Conservation (phyloP, 53 echinoderm and acorn worm genomes). For the Arbacia lixula region DNA sequence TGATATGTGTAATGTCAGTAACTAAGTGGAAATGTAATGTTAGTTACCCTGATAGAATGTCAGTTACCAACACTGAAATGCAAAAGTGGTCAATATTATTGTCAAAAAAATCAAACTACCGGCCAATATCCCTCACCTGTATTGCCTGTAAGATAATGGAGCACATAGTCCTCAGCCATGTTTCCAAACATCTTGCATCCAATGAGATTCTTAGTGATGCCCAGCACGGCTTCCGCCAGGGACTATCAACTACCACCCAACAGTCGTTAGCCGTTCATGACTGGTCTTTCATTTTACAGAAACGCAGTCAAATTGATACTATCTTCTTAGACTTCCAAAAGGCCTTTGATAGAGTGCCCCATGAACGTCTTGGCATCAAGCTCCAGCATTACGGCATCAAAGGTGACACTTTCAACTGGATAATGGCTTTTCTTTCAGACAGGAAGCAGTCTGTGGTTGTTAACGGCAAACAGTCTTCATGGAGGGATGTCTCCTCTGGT, state of each 20-base stretch:
- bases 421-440: conserved; percentile 15
- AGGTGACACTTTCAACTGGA: conserved; percentile 16
- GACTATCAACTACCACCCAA: conserved; percentile 38
- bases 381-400: conserved; percentile 9
- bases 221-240: conserved; percentile 39
- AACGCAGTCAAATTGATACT: conserved; percentile 24
- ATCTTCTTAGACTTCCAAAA: conserved; percentile 40
- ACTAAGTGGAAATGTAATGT: too few species aligned
- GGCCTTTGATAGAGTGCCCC: conserved; percentile 34
- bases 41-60: too few species aligned
- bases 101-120: too few species aligned
- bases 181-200: neutral
- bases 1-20: too few species aligned
- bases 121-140: too few species aligned
- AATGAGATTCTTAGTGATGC: neutral
- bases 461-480: conserved; percentile 5
- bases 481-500: conserved; percentile 5
- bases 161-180: too few species aligned
- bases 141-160: too few species aligned
- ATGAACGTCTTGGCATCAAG: conserved; percentile 1
- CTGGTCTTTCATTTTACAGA: conserved; percentile 14
- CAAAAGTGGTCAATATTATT: too few species aligned
- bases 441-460: conserved; percentile 14
- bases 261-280: conserved; percentile 14
- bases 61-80: too few species aligned